Evolutionary conservation across 2,797 vertebrate species (phyloP).

Genomic region (Acipenser transmontanus): DNA sequence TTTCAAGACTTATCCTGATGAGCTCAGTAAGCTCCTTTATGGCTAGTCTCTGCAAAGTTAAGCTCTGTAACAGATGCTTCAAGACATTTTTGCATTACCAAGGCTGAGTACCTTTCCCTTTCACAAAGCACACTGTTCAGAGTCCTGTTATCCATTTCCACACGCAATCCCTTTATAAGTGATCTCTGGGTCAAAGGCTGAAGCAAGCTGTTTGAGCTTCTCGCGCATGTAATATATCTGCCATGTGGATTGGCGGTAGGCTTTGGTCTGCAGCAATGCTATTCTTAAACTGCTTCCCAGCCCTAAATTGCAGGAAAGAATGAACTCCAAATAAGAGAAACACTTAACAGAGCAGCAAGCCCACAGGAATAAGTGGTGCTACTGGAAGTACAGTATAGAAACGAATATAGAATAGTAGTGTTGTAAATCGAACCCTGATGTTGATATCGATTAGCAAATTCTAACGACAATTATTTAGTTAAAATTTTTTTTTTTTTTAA

Average conservation of each 20-base stretch:
- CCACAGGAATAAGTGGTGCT: too few relatives aligned
- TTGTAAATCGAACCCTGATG: too few relatives aligned
- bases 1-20: not conserved
- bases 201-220: conserved; percentile 25
- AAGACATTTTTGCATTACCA: not conserved
- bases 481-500: too few relatives aligned
- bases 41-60: not conserved
- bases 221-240: conserved; percentile 33
- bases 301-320: conserved; percentile 10
- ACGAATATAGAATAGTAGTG: too few relatives aligned
- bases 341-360: too few relatives aligned
- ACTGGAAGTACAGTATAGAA: too few relatives aligned
- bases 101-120: conserved; percentile 2
- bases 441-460: too few relatives aligned
- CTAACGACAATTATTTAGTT: too few relatives aligned
- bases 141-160: conserved; percentile 19
- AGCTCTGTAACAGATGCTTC: conserved; percentile 9
- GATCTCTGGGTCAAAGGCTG: conserved; percentile 31
- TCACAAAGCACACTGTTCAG: conserved; percentile 1
- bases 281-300: conserved; percentile 19
- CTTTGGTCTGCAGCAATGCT: conserved; percentile 23
- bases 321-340: not conserved
- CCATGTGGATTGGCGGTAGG: conserved; percentile 5
- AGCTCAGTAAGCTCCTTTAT: conserved; percentile 1
- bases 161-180: conserved; percentile 19